Evolutionary conservation across 2,888 invertebrate genomes (phyloP).

Genomic region (Pammene aurita): DNA sequence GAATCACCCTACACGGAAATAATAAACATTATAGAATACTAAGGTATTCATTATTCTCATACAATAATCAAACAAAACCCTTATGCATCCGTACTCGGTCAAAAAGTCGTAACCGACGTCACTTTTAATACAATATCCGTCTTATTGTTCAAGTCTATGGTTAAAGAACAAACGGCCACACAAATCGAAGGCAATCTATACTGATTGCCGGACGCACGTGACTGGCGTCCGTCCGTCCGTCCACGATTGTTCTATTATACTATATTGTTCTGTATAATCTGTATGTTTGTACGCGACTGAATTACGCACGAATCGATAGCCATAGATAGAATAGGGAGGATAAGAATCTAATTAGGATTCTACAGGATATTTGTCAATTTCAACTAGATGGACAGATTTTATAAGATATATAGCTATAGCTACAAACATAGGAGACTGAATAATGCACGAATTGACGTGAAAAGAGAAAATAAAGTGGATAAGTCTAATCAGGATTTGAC

Average conservation of each 20-base stretch:
- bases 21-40: too few relatives aligned
- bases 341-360: constrained; percentile 9
- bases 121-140: not conserved
- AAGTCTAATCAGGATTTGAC: too few relatives aligned
- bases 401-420: too few relatives aligned
- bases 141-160: not conserved
- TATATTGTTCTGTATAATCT: constrained; percentile 51
- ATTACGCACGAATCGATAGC: constrained; percentile 65
- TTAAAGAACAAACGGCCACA: constrained; percentile 43
- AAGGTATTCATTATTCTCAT: too few relatives aligned
- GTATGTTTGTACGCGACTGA: constrained; percentile 68
- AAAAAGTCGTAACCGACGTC: not conserved
- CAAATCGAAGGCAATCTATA: constrained; percentile 52
- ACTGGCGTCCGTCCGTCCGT: constrained; percentile 45
- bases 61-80: too few relatives aligned
- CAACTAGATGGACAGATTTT: not conserved
- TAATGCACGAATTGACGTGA: too few relatives aligned
- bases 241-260: constrained; percentile 46
- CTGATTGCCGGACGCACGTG: constrained; percentile 55
- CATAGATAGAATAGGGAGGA: constrained; percentile 52
- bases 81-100: too few relatives aligned
- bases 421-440: too few relatives aligned
- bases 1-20: too few relatives aligned
- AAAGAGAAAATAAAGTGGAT: too few relatives aligned
- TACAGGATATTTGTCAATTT: not conserved